These are phyloP conservation scores for Haemorhous mexicanus DNA, from an alignment of 2,113 vertebrate species.

Conservation along the genomic window DNA sequence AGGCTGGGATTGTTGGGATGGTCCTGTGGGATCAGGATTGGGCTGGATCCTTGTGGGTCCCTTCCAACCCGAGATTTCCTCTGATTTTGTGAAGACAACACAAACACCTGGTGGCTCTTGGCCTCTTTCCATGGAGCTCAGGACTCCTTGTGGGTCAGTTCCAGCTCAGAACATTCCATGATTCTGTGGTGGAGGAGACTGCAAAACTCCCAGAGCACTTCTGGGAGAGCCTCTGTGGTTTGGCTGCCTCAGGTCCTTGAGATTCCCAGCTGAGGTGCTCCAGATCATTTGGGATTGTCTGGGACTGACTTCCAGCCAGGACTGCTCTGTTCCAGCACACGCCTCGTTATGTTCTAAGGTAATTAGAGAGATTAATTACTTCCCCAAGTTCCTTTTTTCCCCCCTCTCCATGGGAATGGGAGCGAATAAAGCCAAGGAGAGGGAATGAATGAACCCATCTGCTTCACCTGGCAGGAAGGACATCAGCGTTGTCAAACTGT, in stretches of 20 bases:
- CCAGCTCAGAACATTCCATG: background rate
- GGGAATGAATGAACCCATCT: background rate
- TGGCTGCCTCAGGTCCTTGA: background rate
- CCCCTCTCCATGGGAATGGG: background rate
- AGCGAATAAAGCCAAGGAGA: background rate
- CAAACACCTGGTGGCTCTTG: background rate
- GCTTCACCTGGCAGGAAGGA: background rate
- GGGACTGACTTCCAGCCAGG: background rate
- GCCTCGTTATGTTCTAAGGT: background rate
- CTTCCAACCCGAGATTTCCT: too few relatives aligned
- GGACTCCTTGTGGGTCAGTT: background rate
- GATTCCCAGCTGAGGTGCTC: background rate
- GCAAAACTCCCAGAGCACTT: background rate
- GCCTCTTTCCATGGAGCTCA: background rate
- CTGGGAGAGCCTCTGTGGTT: background rate
- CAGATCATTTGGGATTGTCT: background rate
- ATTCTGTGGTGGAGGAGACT: background rate
- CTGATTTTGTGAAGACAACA: background rate
- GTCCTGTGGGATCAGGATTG: background rate
- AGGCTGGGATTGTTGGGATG: background rate
- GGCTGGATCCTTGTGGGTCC: background rate
- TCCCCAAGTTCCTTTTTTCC: background rate
- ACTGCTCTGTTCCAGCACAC: background rate
- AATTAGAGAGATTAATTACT: background rate
- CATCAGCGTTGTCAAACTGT: rapidly evolving